A percentile compares a stretch with the other conserved stretches of the same genome.
Conservation (phyloP, 2,797 vertebrate genomes). For the Peromyscus aztecus region DNA sequence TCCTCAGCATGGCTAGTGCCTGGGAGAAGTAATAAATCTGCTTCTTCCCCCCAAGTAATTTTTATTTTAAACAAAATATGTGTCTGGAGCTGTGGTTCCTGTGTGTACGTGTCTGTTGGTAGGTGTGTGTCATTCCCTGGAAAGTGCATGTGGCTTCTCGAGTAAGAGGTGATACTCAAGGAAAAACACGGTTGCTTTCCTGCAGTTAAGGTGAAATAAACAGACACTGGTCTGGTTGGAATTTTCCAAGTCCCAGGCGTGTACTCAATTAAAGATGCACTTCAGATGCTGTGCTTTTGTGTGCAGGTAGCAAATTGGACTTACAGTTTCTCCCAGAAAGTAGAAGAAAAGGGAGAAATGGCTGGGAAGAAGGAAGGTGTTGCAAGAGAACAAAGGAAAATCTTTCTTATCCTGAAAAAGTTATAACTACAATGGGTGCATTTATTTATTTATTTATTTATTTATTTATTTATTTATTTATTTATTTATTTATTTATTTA, state of each 20-base stretch:
- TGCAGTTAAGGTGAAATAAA: not conserved
- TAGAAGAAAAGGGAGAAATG: not conserved
- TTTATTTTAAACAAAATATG: conserved; percentile 34
- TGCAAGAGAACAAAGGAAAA: conserved; percentile 58
- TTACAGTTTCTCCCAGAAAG: not conserved
- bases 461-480: too few species aligned
- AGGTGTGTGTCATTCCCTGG: not conserved
- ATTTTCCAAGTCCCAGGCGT: conserved; percentile 44
- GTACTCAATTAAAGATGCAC: conserved; percentile 71
- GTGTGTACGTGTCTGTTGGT: conserved; percentile 40
- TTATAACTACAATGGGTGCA: not conserved
- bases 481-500: too few species aligned
- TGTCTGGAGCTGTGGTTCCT: conserved; percentile 32
- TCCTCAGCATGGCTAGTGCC: conserved; percentile 74
- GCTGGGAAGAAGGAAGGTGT: conserved; percentile 49
- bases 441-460: not conserved
- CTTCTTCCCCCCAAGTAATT: conserved; percentile 70
- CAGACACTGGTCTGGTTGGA: conserved; percentile 47
- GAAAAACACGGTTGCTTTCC: not conserved
- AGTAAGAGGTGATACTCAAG: conserved; percentile 9
- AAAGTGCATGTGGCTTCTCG: not conserved
- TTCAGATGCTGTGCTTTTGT: conserved; percentile 70
- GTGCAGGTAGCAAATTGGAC: conserved; percentile 45
- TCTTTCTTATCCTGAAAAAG: conserved; percentile 58
- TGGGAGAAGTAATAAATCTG: conserved; percentile 82